Base-by-base conservation (phyloP, 2,888 invertebrate genomes). In the Drosophila dives region DNA sequence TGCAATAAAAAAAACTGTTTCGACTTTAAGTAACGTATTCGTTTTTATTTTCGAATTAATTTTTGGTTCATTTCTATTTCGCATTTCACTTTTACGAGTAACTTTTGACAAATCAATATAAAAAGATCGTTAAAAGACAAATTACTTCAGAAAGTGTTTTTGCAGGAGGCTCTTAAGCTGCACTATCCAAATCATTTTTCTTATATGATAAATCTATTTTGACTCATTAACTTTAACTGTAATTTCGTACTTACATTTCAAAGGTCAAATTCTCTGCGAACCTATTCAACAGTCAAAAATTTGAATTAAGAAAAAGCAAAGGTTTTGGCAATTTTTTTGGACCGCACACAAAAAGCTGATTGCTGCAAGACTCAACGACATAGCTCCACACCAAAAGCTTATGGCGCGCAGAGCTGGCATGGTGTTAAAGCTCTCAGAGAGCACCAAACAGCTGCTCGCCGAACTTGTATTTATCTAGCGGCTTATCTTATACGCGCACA, bases 401-500 rank as follows among this genome's bases (percentile, higher is more conserved):
- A 10, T 45, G 23, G 48, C 54, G 45, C 45, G 36, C 61, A 61
- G 80, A 65, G 80, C 61, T 72, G 72, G 51, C 62, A 63, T 36
- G 26, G 26, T 12, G n/a, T 11, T 1, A 51, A 54, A 81, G 81
- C 74, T 80, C 54, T 55, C 3, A 7, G 29, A 11, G 40, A 17
- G 20, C n/a, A 20, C 40, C 51, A 75, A 75, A 67, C 84, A 81
- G 86, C 86, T 81, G 81, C 23, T 45, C 26, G 58, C 34, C 45
- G 62, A 79, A 81, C 82, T 66, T 70, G 85, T 84, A 84, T 84
- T 87, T 86, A 84, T 83, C 87, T 86, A 79, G 65, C 60, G 32
- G 64, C 80, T 76, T 84, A 76, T 84, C 76, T 69, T 38, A 65
- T 66, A 66, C 79, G 70, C 72, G 60, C 62, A 36, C 53, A 42